phyloP scores from a whole-genome alignment of 2,113 vertebrate genomes.

The Scomber japonicus region DNA sequence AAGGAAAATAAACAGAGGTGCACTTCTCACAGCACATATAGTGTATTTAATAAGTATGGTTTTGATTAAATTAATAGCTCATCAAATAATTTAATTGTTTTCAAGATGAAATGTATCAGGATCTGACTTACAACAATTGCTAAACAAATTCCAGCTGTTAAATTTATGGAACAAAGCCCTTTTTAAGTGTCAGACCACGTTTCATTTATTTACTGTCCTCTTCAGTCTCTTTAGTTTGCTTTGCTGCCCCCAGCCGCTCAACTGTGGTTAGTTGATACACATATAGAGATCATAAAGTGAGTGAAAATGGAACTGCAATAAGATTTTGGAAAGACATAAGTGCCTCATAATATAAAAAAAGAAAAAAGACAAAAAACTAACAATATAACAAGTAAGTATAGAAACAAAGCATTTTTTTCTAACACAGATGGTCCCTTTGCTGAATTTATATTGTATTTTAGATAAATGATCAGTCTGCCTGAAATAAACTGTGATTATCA shows the following conservation, averaged over 20 bases:
- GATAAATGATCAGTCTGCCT: background rate
- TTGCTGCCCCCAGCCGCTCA: background rate
- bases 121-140: background rate
- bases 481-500: background rate
- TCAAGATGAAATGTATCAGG: background rate
- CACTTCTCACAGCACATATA: background rate
- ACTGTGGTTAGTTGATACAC: no score
- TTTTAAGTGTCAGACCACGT: background rate
- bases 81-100: background rate
- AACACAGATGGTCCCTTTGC: background rate
- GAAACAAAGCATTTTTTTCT: background rate
- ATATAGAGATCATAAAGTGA: no score
- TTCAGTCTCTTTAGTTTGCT: slow-evolving; percentile 14
- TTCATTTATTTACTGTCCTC: slow-evolving; percentile 12
- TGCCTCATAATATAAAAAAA: background rate
- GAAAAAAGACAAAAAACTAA: background rate
- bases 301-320: background rate
- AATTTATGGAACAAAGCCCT: background rate
- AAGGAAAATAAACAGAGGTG: background rate
- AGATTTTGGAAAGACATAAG: background rate
- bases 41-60: background rate
- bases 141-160: background rate
- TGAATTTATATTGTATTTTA: background rate
- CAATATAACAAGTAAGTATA: background rate
- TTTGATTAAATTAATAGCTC: no score